Evolutionary conservation across 2,888 invertebrate species (phyloP).

Genomic region (Laspeyria flexula): DNA sequence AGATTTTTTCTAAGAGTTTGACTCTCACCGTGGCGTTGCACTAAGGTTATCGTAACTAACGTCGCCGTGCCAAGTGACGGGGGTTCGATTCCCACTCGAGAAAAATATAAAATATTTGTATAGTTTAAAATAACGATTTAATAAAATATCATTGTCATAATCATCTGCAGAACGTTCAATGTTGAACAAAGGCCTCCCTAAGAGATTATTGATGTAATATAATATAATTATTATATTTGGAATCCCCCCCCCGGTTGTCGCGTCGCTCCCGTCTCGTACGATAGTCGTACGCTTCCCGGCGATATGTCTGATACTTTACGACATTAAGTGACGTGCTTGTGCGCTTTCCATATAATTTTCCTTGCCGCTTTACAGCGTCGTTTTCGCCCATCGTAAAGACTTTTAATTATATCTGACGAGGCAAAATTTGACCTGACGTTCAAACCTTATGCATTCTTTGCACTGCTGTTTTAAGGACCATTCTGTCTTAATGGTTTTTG

Average conservation of each 20-base stretch:
- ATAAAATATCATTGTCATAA: too few relatives aligned
- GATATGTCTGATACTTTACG: constrained; percentile 61
- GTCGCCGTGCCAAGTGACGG: too few relatives aligned
- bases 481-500: constrained; percentile 55
- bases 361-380: constrained; percentile 75
- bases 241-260: background rate
- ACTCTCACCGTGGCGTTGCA: too few relatives aligned
- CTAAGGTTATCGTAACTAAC: too few relatives aligned
- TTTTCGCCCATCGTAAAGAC: constrained; percentile 75
- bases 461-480: constrained; percentile 55
- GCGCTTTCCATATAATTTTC: constrained; percentile 68
- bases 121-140: too few relatives aligned
- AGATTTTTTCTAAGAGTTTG: too few relatives aligned
- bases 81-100: too few relatives aligned
- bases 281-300: constrained; percentile 18
- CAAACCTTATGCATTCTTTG: constrained; percentile 67
- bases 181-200: too few relatives aligned
- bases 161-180: too few relatives aligned
- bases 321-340: constrained; percentile 60
- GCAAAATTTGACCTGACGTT: constrained; percentile 65
- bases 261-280: background rate
- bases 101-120: too few relatives aligned
- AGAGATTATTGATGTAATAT: too few relatives aligned
- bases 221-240: background rate
- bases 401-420: constrained; percentile 77